Percentiles rank a stretch among this genome's conserved stretches.
phyloP scores from a whole-genome alignment of 2,888 invertebrate species.

The Eulithis prunata region DNA sequence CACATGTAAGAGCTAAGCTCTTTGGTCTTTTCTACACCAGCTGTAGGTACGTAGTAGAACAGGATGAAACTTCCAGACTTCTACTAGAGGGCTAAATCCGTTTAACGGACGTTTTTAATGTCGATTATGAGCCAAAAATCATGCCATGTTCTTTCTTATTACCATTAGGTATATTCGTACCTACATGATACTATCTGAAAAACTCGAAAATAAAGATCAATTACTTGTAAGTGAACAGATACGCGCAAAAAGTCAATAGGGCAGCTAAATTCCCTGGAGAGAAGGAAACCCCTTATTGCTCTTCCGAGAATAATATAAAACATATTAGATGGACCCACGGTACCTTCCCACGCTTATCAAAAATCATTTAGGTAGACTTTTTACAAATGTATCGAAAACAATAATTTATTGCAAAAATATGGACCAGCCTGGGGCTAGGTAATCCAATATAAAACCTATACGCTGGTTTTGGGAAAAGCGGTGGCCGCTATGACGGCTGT shows the following conservation, averaged over 20 bases:
- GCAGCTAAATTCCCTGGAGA: slow-evolving; percentile 12
- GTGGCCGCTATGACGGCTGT: slow-evolving; percentile 1
- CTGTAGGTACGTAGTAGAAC: too few species aligned
- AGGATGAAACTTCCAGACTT: too few species aligned
- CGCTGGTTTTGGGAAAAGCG: background rate
- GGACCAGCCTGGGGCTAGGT: slow-evolving; percentile 21
- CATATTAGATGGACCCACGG: slow-evolving; percentile 26
- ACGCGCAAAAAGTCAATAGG: slow-evolving; percentile 6
- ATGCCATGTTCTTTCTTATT: too few species aligned
- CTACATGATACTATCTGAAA: too few species aligned
- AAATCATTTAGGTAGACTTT: slow-evolving; percentile 49
- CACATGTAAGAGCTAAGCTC: too few species aligned
- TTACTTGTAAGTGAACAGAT: background rate
- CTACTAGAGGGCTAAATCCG: too few species aligned
- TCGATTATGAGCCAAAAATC: too few species aligned
- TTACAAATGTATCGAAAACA: slow-evolving; percentile 52
- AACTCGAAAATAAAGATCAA: too few species aligned
- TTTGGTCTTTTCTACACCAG: too few species aligned
- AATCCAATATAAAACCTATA: background rate
- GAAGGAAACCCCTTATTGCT: slow-evolving; percentile 10
- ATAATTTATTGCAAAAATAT: slow-evolving; percentile 63
- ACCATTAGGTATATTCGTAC: too few species aligned
- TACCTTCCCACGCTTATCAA: slow-evolving; percentile 46
- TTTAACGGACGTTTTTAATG: too few species aligned
- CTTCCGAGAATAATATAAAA: slow-evolving; percentile 24